phyloP scores from a whole-genome alignment of 2,797 vertebrate species.

The Podargus strigoides region DNA sequence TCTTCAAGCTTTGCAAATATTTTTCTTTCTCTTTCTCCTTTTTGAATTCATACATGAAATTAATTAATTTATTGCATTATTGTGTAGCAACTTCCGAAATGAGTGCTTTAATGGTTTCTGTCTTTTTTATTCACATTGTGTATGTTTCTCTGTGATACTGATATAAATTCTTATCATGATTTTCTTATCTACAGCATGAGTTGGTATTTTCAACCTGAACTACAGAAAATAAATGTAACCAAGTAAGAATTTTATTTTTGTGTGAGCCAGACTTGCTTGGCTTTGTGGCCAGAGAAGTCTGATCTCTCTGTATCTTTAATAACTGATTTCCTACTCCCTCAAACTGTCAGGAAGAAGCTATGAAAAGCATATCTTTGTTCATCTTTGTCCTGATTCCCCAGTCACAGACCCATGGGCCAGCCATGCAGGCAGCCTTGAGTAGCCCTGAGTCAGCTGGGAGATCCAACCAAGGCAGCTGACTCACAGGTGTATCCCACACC shows the following conservation, averaged over 20 bases:
- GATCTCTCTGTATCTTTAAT: neutral
- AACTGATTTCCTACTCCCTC: neutral
- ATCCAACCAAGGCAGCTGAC: too few relatives aligned
- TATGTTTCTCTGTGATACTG: neutral
- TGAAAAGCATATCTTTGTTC: neutral
- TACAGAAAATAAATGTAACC: neutral
- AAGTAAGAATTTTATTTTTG: neutral
- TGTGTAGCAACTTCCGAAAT: neutral
- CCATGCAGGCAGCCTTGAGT: too few relatives aligned
- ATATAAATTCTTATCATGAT: neutral
- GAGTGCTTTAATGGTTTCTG: neutral
- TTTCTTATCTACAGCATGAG: neutral
- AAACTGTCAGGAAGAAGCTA: neutral
- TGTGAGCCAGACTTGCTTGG: neutral
- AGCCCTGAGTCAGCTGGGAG: too few relatives aligned
- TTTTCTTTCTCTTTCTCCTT: neutral
- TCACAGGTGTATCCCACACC: too few relatives aligned
- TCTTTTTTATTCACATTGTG: neutral
- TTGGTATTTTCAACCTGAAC: neutral
- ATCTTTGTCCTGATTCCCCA: too few relatives aligned
- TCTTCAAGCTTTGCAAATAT: neutral
- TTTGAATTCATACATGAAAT: neutral
- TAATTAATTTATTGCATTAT: neutral
- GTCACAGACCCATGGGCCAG: too few relatives aligned
- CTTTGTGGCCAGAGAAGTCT: neutral